Base-by-base conservation (phyloP, 2,797 vertebrate species). In the Molossus alvarezi region DNA sequence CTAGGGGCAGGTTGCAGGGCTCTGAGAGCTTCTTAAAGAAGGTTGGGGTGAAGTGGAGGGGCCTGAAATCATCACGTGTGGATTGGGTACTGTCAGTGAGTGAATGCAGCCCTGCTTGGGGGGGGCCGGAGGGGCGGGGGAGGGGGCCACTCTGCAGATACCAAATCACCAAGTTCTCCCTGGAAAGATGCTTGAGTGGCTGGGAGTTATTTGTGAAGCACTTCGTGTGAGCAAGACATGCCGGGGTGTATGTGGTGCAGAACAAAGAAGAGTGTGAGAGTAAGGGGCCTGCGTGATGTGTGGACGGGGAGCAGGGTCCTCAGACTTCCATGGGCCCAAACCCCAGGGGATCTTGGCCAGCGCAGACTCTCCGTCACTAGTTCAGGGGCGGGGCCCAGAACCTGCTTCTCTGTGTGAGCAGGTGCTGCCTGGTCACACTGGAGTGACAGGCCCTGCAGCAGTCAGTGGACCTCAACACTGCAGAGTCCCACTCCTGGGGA, bases 201-300 rank as follows among this genome's bases (percentile, higher is more conserved):
- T 11, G 57, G 41, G 33, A 37, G 65, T 15, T 8, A 17, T 33
- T 25, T 11, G 58, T 23, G n/a, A 10, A 8, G 25, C 0, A 0
- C 18, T 17, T 45, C 48, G 5, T 7, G 11, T 33, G 72, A 79
- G 17, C 1, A 2, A 4, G 82, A 33, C 9, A 18, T 11, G 5
- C 27, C 5, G 6, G 72, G 4, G 8, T 45, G 12, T 67, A 2
- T 14, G 20, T 13, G 45, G 53, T n/a, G 0, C 73, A 29, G 51
- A 18, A 48, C 37, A n/a, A 37, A 81, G 91, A 37, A 57, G 72
- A 6, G 9, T 0, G 17, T 27, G 57, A 57, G 75, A 9, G 29
- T 41, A 2, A n/a, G 29, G 18, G 45, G 65, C 1, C 0, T 23
- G 27, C 3, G 0, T 18, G 57, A 11, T 9, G 10, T n/a, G 27